phyloP scores from a whole-genome alignment of 2,113 vertebrate genomes.

The Pterocles burchelli region DNA sequence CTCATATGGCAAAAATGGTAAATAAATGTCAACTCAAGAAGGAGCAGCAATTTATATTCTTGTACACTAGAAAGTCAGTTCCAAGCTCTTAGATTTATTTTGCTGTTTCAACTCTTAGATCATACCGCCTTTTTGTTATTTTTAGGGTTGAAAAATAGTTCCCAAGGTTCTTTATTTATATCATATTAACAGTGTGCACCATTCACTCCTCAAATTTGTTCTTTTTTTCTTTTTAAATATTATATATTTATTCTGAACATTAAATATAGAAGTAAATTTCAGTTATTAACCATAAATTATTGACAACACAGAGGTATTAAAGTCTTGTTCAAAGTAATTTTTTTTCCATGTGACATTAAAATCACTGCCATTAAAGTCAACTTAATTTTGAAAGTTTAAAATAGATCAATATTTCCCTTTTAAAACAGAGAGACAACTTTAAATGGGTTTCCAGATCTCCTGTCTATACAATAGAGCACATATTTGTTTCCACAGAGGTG shows the following conservation, averaged over 20 bases:
- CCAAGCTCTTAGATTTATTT: constrained; percentile 59
- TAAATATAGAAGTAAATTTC: constrained; percentile 28
- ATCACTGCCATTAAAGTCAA: constrained; percentile 8
- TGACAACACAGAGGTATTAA: not conserved
- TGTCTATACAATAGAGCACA: not conserved
- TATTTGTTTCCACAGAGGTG: not conserved
- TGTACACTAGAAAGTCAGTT: constrained; percentile 35
- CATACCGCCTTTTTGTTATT: not conserved
- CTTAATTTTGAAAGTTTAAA: constrained; percentile 31
- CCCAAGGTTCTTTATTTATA: constrained; percentile 6
- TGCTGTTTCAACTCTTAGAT: constrained; percentile 42
- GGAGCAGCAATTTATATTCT: constrained; percentile 43
- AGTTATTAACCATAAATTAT: constrained; percentile 16
- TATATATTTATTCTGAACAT: constrained; percentile 1
- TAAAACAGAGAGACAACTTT: not conserved
- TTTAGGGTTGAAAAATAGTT: constrained; percentile 52
- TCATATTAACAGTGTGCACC: not conserved
- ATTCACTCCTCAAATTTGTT: not conserved
- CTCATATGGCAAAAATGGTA: constrained; percentile 41
- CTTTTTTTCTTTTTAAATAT: not conserved
- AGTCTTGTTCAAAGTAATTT: not conserved
- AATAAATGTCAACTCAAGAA: constrained; percentile 64
- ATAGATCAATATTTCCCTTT: constrained; percentile 10
- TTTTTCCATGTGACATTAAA: not conserved
- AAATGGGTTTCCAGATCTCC: not conserved